Conservation (phyloP, 2,113 vertebrate genomes). For the Cryptotis parvus region DNA sequence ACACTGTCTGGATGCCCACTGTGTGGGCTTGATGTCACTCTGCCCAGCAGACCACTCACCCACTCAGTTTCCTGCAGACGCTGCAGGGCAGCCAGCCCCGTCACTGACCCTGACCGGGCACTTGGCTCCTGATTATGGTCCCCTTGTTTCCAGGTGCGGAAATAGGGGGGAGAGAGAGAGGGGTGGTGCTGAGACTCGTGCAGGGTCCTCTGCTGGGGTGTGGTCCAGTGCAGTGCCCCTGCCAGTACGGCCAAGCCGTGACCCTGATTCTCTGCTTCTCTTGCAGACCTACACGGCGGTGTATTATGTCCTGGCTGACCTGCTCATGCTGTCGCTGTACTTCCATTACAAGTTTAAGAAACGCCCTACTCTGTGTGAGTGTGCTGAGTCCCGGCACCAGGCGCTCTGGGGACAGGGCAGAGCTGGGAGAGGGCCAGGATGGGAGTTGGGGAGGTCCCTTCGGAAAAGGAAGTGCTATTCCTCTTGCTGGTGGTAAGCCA, state of each 20-base stretch:
- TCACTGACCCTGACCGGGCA: background rate
- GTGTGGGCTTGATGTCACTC: background rate
- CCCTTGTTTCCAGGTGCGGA: background rate
- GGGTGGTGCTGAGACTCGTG: background rate
- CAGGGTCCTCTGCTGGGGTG: too few species aligned
- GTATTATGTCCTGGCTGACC: conserved; percentile 95
- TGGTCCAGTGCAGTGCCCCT: background rate
- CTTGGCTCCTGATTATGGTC: background rate
- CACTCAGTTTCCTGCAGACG: fast-evolving
- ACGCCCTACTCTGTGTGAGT: conserved; percentile 79
- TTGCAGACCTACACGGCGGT: conserved; percentile 94
- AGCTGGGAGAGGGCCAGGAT: background rate
- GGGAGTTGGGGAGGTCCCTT: background rate
- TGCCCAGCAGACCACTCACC: background rate
- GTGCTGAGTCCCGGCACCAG: fast-evolving
- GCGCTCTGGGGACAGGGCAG: too few species aligned
- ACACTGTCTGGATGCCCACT: background rate
- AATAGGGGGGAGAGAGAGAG: background rate
- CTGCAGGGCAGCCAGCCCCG: background rate
- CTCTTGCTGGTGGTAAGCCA: background rate
- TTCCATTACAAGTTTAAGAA: conserved; percentile 92
- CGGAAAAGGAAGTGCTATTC: background rate
- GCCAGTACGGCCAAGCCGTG: background rate
- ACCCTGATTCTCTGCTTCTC: background rate
- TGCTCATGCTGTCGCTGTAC: conserved; percentile 93